Conservation (phyloP, 1,140 invertebrate genomes). For the Caligus rogercresseyi region DNA sequence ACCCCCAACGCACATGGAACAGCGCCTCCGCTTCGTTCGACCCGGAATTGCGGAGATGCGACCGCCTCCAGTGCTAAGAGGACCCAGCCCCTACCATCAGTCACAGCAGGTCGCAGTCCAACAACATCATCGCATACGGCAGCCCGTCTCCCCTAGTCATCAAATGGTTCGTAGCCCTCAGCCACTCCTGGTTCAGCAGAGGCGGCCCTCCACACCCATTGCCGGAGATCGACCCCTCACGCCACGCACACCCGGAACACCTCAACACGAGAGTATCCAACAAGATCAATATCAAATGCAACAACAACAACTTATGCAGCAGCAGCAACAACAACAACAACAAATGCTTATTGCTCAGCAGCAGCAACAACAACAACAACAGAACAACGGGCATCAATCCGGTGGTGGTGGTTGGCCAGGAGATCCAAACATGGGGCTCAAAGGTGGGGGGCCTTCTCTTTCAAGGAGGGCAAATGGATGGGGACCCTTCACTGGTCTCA, state of each 20-base stretch:
- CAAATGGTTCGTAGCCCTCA: conserved; percentile 6
- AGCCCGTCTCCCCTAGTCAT: background rate
- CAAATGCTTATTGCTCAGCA: conserved; percentile 27
- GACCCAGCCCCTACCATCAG: too few species aligned
- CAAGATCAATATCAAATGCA: conserved; percentile 23
- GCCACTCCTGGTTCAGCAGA: background rate
- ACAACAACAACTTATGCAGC: conserved; percentile 25
- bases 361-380: conserved; percentile 21
- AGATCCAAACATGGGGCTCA: background rate
- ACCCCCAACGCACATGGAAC: conserved; percentile 5
- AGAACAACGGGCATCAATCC: background rate
- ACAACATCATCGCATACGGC: conserved; percentile 8
- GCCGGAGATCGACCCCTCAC: conserved; percentile 16
- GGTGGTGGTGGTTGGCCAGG: background rate
- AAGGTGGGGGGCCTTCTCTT: conserved; percentile 3
- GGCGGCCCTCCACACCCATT: conserved; percentile 4
- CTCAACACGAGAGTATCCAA: conserved; percentile 20
- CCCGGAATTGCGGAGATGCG: background rate
- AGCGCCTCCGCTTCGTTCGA: background rate
- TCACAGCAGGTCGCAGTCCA: too few species aligned
- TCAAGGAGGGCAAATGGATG: background rate
- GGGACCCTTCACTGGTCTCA: conserved; percentile 11
- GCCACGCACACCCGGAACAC: conserved; percentile 11
- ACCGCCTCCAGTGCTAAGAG: conserved; percentile 5
- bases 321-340: conserved; percentile 32